Base-by-base conservation (phyloP, 2,888 invertebrate genomes). In the Caenorhabditis parvicauda region DNA sequence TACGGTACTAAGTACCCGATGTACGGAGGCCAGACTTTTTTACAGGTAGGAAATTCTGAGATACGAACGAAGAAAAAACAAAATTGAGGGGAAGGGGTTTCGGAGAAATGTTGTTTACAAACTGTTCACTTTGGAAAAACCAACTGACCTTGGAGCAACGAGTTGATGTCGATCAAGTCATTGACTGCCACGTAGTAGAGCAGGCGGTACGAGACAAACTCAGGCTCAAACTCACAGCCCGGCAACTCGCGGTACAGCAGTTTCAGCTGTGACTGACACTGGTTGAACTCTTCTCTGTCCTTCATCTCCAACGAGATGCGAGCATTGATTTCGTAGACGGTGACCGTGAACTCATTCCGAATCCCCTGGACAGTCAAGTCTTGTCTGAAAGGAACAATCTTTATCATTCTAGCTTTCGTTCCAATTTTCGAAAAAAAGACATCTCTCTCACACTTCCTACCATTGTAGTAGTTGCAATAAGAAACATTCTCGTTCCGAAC, bases 321-420 rank as follows among this genome's bases (percentile, higher is more conserved):
- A 3, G 95, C 96, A 85, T 99, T 96, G 3, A 93, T 94, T 86
- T 99, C 98, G 84, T 99, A 98, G 12, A 98, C 98, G 81, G 90
- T 87, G n/a, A 98, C 89, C 52, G 96, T 94, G 82, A 99, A 94
- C 68, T 87, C 86, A 84, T 94, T 91, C 72, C 96, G 86, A 72
- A 98, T 87, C 77, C 95, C 92, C 87, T 98, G 98, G 46, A 93
- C 96, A 64, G 96, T 98, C 76, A 99, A 86, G 87, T 99, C 98
- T 85, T 98, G 98, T 74, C 98, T 45, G 45, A 49, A 50, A 46
- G 17, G 27, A n/a, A n/a, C n/a, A n/a, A n/a, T n/a, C n/a, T n/a
- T n/a, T n/a, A n/a, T n/a, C 35, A n/a, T 14, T 35, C n/a, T 35
- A 14, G 35, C 35, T n/a, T 14, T 14, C n/a, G 35, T n/a, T 14